These are phyloP conservation scores for Alloscopus bannaensis DNA, from an alignment of 2,888 invertebrate genomes.

Conservation along the genomic window DNA sequence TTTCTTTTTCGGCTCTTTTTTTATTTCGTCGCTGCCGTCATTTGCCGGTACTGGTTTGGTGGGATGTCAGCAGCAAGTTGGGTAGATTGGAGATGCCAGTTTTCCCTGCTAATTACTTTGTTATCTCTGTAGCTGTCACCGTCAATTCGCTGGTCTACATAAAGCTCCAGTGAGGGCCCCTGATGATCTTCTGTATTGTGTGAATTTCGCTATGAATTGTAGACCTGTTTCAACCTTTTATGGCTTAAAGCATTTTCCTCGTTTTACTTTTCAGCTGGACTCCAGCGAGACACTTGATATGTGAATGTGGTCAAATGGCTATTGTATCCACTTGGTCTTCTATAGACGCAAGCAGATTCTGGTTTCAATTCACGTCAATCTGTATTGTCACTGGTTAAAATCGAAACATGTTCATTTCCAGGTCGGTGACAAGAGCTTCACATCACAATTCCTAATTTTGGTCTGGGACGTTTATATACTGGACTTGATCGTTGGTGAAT, in stretches of 20 bases:
- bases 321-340: too few species aligned
- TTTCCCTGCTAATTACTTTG: slow-evolving; percentile 60
- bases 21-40: background rate
- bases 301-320: too few species aligned
- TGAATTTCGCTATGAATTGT: slow-evolving; percentile 1
- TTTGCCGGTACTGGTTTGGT: background rate
- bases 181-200: background rate
- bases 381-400: too few species aligned
- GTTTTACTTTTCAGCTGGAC: slow-evolving; percentile 18
- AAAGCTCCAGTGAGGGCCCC: slow-evolving; percentile 49
- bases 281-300: too few species aligned
- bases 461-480: too few species aligned
- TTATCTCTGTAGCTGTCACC: slow-evolving; percentile 58
- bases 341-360: too few species aligned
- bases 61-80: too few species aligned
- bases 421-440: too few species aligned
- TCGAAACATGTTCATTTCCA: too few species aligned
- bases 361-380: too few species aligned
- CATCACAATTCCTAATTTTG: too few species aligned
- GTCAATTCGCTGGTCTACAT: slow-evolving; percentile 35
- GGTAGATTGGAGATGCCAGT: slow-evolving; percentile 18
- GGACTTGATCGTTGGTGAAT: too few species aligned
- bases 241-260: background rate
- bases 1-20: background rate
- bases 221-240: background rate